Evolutionary conservation across 2,888 invertebrate genomes (phyloP), one percentile per base, ranked within the genome.

Genomic region (Elegia similella): DNA sequence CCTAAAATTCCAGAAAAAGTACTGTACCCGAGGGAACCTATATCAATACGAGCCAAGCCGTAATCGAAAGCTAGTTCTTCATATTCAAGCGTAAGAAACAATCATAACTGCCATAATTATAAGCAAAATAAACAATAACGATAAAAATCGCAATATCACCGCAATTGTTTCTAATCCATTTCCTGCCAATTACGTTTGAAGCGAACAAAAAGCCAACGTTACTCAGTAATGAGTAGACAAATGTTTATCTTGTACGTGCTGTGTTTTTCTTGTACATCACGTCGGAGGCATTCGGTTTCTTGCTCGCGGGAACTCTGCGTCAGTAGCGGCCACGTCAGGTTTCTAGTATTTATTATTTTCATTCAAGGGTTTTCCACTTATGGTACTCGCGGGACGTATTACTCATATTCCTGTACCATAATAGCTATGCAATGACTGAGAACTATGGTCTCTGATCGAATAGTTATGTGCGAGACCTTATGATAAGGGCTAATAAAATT

Each of bases 331-430:
- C 70, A 73, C 74, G 72, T 76, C 73, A 73, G 74, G 75, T 74
- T 75, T 71, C 70, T 76, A 79, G 74, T 68, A 80, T 84, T 78
- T 73, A 75, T 79, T 82, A 78, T 80, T 83, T 83, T 82, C 71
- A 80, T 84, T 84, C 79, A 80, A 74, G 77, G 78, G 68, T 68
- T 82, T 84, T 78, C 81, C 81, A 72, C 61, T 67, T 76, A 79
- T 72, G 68, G 67, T 38, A n/a, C 38, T 38, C 3, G 66, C 57
- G 17, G 58, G 57, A 57, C 62, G 15, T 8, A 44, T 55, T 55
- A 46, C 44, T 55, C 44, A 44, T 53, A n/a, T 23, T 30, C 8
- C 46, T 15, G 43, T 43, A 10, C 8, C 5, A 16, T 44, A 44
- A 7, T 17, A 44, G 17, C 8, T 17, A 6, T 44, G 15, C 10